These are phyloP conservation scores for Neocloeon triangulifer DNA, from an alignment of 1,140 invertebrate genomes.

Conservation along the genomic window DNA sequence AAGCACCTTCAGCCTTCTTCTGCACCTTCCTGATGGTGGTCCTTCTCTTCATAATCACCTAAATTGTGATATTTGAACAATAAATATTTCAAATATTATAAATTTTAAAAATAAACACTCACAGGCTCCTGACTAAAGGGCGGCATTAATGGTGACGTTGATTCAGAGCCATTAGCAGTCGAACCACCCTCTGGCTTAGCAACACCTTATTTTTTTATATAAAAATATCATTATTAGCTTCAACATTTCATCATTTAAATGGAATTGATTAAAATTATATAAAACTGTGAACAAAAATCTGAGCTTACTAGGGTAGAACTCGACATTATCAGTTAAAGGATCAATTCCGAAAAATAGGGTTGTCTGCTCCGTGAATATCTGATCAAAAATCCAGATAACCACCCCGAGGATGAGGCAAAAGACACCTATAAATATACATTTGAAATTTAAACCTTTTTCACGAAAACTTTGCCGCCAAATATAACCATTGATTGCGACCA, in stretches of 20 bases:
- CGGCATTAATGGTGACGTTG: too few species aligned
- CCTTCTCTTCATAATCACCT: constrained; percentile 9
- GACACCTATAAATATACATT: constrained; percentile 16
- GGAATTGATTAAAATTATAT: too few species aligned
- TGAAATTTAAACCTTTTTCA: not conserved
- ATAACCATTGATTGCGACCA: constrained; percentile 26
- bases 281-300: not conserved
- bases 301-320: constrained; percentile 18
- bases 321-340: constrained; percentile 26
- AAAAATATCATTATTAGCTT: too few species aligned
- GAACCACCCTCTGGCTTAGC: too few species aligned
- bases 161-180: too few species aligned
- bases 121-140: too few species aligned
- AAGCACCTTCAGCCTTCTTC: too few species aligned
- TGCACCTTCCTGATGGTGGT: constrained; percentile 8
- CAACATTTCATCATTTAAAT: too few species aligned
- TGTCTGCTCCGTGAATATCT: constrained; percentile 18
- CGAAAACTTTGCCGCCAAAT: too few species aligned
- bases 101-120: too few species aligned
- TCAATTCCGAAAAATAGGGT: constrained; percentile 29
- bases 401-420: constrained; percentile 22
- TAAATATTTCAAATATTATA: too few species aligned
- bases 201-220: too few species aligned
- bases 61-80: not conserved
- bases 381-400: constrained; percentile 20